Conservation (phyloP, 1,140 invertebrate genomes). For the Pectinophora gossypiella region DNA sequence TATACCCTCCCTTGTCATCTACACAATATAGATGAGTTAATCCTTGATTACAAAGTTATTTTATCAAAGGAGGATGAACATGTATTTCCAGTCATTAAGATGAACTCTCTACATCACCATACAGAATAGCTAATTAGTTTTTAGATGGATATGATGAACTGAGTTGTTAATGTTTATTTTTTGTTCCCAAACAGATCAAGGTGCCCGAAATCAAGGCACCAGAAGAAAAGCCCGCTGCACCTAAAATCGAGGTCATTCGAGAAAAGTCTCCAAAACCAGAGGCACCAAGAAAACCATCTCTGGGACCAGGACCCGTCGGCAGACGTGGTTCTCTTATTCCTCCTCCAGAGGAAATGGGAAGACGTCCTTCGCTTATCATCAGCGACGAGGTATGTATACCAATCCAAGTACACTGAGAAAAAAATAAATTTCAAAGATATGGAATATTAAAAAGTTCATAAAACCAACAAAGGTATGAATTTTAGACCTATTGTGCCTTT, state of each 20-base stretch:
- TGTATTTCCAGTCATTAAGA: too few species aligned
- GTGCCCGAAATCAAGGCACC: constrained; percentile 86
- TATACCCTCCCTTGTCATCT: too few species aligned
- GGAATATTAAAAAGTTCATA: neutral
- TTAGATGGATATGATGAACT: too few species aligned
- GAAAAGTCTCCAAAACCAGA: constrained; percentile 84
- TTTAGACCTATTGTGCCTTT: neutral
- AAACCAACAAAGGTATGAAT: neutral
- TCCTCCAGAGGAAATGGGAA: constrained; percentile 87
- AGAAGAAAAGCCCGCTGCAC: constrained; percentile 79
- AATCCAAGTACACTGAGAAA: neutral
- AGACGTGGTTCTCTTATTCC: constrained; percentile 90
- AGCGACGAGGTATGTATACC: constrained; percentile 88
- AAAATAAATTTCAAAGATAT: neutral
- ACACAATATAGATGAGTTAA: too few species aligned
- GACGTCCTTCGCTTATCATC: constrained; percentile 91
- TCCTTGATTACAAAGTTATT: too few species aligned
- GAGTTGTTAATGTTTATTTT: constrained; percentile 2
- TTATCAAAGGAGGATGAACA: too few species aligned
- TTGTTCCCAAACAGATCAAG: constrained; percentile 56
- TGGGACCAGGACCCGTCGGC: constrained; percentile 82
- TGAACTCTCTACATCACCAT: too few species aligned
- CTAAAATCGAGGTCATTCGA: constrained; percentile 90
- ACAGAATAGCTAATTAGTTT: too few species aligned
- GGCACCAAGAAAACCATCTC: constrained; percentile 81